A percentile compares a stretch with the other conserved stretches of the same genome.
Evolutionary conservation across 2,888 invertebrate species (phyloP).

Genomic region (Yponomeuta malinellus): DNA sequence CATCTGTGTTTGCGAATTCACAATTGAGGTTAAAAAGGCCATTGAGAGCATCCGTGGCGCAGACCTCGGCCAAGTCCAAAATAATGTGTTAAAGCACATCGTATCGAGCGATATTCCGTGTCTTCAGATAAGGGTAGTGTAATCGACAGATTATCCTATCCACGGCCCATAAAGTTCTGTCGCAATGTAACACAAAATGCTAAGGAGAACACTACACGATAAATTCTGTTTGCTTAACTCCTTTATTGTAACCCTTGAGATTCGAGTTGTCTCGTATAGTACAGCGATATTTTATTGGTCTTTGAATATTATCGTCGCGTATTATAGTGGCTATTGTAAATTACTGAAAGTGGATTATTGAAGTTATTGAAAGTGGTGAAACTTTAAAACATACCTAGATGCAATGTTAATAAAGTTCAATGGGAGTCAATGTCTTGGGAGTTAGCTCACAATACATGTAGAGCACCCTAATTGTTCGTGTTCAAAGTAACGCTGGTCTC

Average conservation of each 20-base stretch:
- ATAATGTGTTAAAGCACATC: neutral
- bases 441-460: no score
- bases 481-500: no score
- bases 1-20: no score
- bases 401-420: no score
- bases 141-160: constrained; percentile 47
- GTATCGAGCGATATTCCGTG: constrained; percentile 30
- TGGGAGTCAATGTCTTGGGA: no score
- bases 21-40: neutral
- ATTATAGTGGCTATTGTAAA: neutral
- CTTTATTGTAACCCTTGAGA: neutral
- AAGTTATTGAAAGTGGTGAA: no score
- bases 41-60: neutral
- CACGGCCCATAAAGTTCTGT: constrained; percentile 31
- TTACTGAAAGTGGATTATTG: no score
- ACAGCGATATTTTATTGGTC: neutral
- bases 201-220: neutral
- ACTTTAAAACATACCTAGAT: no score
- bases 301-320: neutral
- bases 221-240: neutral
- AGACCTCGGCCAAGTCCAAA: neutral
- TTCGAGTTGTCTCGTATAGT: neutral
- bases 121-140: constrained; percentile 42
- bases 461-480: no score
- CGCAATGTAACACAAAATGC: constrained; percentile 2